Base-by-base conservation (phyloP, 2,113 vertebrate genomes). In the Daubentonia madagascariensis region DNA sequence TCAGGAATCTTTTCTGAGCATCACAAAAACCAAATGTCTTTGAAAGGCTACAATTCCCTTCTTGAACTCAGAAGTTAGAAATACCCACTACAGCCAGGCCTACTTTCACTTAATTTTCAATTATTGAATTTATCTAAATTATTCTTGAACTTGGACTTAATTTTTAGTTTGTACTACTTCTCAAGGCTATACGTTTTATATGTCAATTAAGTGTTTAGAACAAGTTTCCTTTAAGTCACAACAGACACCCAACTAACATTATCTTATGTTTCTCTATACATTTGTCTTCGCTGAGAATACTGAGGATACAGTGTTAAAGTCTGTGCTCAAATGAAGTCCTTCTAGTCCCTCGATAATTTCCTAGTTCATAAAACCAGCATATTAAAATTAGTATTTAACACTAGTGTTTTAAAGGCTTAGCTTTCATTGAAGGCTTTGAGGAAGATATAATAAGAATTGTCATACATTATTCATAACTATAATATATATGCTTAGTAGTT, bases 381-480 rank as follows among this genome's bases (percentile, higher is more conserved):
- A 83, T 75, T 89, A 94, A 97, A 96, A 94, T 43, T 32, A 84
- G 23, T 83, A 2, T 54, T 85, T 92, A 89, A 83, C 23, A 72
- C 17, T 50, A 79, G 22, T 72, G 5, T 75, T 68, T 54, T 22
- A 85, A 91, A 89, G 10, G 23, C 35, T 89, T 86, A 80, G 18
- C 7, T 89, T 94, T 95, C 25, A 75, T 0, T 73, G 45, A 40
- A 28, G 13, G 10, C 70, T 85, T 78, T 84, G 28, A 94, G 18
- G 10, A 75, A 67, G 16, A 81, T 63, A 48, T 57, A 28, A 65
- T 23, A 75, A 92, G 40, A 94, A 91, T 81, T 75, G 25, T 35
- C 4, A 80, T n/a, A 63, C n/a, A 65, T 92, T 86, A 37, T 73
- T 97, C 57, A 85, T 67, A 95, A 52, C 12, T 40, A 92, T 57